These are phyloP conservation scores for Actinia equina DNA, from an alignment of 64 coral and sea anemone species.

Conservation along the genomic window DNA sequence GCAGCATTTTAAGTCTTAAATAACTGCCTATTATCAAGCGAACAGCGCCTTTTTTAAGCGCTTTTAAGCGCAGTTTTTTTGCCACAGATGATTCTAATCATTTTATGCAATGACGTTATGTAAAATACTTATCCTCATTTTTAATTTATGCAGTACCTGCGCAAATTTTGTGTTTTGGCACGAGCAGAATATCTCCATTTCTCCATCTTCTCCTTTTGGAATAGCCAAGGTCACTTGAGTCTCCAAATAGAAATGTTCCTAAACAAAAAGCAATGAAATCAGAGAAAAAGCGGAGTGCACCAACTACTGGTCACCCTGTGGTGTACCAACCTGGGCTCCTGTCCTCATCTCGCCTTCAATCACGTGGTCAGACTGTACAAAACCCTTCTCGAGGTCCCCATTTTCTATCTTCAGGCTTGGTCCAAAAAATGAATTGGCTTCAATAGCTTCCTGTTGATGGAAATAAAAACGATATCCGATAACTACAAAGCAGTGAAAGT, in stretches of 20 bases:
- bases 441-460: constrained; percentile 57
- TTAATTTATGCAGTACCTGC: too few relatives aligned
- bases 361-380: constrained; percentile 45
- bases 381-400: constrained; percentile 46
- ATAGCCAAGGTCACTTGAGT: constrained; percentile 76
- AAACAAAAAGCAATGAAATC: not conserved
- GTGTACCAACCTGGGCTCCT: constrained; percentile 52
- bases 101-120: too few relatives aligned
- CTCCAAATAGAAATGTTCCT: constrained; percentile 93
- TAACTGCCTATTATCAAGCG: too few relatives aligned
- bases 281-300: not conserved
- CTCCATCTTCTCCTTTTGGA: constrained; percentile 84
- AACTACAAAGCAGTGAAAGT: too few relatives aligned
- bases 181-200: constrained; percentile 80
- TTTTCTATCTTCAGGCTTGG: constrained; percentile 25
- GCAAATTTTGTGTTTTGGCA: too few relatives aligned
- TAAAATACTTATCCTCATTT: too few relatives aligned
- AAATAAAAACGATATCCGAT: too few relatives aligned
- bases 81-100: too few relatives aligned
- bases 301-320: not conserved
- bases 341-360: constrained; percentile 63
- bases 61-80: too few relatives aligned
- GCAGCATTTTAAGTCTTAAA: too few relatives aligned
- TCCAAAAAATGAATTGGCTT: constrained; percentile 38
- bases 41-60: too few relatives aligned